These are phyloP conservation scores for Calliphora vomitoria DNA, from an alignment of 2,888 invertebrate species.

Conservation along the genomic window DNA sequence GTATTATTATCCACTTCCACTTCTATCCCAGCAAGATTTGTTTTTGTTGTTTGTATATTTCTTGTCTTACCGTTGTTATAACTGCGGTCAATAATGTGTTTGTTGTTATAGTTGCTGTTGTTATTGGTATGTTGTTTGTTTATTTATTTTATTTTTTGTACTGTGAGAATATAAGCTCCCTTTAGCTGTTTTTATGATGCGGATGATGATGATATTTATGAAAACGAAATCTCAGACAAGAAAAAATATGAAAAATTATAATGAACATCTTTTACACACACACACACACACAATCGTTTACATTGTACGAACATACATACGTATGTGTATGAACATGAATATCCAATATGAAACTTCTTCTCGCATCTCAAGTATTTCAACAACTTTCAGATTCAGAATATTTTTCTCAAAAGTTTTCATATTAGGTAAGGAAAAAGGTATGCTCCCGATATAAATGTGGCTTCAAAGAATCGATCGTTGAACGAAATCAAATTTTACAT, in stretches of 20 bases:
- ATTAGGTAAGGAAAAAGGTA: conserved; percentile 22
- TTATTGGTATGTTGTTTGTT: conserved; percentile 24
- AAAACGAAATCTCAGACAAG: conserved; percentile 61
- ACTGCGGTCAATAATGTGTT: conserved; percentile 62
- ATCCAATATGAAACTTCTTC: conserved; percentile 25
- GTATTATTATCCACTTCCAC: conserved; percentile 56
- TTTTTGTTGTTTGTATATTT: conserved; percentile 33
- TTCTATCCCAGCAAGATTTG: conserved; percentile 61
- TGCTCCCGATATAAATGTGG: no score
- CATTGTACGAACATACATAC: background rate
- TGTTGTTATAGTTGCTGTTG: conserved; percentile 29
- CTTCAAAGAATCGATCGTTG: no score
- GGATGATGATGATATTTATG: conserved; percentile 64
- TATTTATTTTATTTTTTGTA: conserved; percentile 23
- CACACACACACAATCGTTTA: background rate
- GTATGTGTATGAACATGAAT: conserved; percentile 5
- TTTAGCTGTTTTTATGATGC: conserved; percentile 39
- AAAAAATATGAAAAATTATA: conserved; percentile 50
- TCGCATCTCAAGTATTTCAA: conserved; percentile 49
- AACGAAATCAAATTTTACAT: no score
- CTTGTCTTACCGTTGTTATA: conserved; percentile 58
- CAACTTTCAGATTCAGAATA: conserved; percentile 53
- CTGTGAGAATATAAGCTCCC: conserved; percentile 63
- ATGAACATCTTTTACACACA: conserved; percentile 42
- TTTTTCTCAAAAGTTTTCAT: conserved; percentile 34